Conservation (phyloP, 2,113 vertebrate genomes). For the Hemichromis elongatus region DNA sequence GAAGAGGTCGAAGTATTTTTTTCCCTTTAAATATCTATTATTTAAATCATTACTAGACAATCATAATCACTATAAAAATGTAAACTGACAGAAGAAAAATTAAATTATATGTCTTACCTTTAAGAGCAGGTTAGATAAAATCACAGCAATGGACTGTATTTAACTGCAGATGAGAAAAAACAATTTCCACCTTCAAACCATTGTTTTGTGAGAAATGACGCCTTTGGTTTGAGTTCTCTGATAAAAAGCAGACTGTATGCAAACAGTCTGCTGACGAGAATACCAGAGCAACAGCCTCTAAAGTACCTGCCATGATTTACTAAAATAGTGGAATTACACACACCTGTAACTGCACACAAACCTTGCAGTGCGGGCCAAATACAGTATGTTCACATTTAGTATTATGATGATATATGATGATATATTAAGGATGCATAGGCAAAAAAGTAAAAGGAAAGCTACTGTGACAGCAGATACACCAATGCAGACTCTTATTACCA, state of each 20-base stretch:
- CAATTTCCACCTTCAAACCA: neutral
- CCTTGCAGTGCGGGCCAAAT: neutral
- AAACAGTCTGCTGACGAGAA: neutral
- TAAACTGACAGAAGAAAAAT: neutral
- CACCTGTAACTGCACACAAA: neutral
- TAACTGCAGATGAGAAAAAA: neutral
- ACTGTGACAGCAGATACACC: neutral
- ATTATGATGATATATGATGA: neutral
- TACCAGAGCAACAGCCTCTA: neutral
- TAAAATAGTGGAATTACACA: too few species aligned
- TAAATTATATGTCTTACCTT: neutral
- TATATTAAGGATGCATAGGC: neutral
- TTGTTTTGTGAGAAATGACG: neutral
- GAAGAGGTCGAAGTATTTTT: neutral
- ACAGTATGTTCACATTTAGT: neutral
- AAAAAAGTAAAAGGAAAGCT: neutral
- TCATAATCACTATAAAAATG: neutral
- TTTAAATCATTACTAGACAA: neutral
- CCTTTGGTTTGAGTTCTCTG: neutral
- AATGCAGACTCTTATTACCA: neutral
- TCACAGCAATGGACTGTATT: neutral
- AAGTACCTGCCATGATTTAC: neutral
- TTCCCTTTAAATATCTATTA: neutral
- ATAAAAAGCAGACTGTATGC: neutral
- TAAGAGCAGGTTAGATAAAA: neutral